These are phyloP conservation scores for Abrostola tripartita DNA, from an alignment of 2,888 invertebrate species.

Conservation along the genomic window DNA sequence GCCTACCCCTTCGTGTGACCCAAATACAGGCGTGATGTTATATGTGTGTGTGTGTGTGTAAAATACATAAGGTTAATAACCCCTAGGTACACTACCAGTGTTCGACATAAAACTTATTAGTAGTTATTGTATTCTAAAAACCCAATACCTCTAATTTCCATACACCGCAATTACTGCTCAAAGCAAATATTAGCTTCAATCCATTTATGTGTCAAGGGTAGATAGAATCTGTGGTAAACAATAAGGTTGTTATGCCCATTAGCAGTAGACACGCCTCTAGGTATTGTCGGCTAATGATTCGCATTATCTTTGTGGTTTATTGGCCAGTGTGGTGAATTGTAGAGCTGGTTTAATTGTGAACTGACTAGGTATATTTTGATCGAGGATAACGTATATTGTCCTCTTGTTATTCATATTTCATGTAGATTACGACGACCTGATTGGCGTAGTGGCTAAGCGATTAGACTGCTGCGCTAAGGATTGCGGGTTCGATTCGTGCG, in stretches of 20 bases:
- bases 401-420: neutral
- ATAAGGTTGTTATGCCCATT: slow-evolving; percentile 40
- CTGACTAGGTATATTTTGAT: too few species aligned
- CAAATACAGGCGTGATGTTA: too few species aligned
- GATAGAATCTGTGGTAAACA: slow-evolving; percentile 47
- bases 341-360: neutral
- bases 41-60: too few species aligned
- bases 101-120: too few species aligned
- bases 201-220: slow-evolving; percentile 56
- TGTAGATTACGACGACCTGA: too few species aligned
- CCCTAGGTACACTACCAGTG: too few species aligned
- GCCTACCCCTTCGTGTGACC: too few species aligned
- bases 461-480: too few species aligned
- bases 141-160: neutral
- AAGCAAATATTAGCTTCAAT: slow-evolving; percentile 33
- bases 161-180: slow-evolving; percentile 1
- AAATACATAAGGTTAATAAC: too few species aligned
- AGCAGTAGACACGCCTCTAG: slow-evolving; percentile 46
- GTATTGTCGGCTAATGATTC: slow-evolving; percentile 47
- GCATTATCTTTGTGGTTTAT: slow-evolving; percentile 37
- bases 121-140: neutral
- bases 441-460: too few species aligned
- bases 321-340: slow-evolving; percentile 5
- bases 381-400: neutral
- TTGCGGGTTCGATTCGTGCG: too few species aligned